Conservation (phyloP, 2,113 vertebrate genomes). For the Istiophorus platypterus region DNA sequence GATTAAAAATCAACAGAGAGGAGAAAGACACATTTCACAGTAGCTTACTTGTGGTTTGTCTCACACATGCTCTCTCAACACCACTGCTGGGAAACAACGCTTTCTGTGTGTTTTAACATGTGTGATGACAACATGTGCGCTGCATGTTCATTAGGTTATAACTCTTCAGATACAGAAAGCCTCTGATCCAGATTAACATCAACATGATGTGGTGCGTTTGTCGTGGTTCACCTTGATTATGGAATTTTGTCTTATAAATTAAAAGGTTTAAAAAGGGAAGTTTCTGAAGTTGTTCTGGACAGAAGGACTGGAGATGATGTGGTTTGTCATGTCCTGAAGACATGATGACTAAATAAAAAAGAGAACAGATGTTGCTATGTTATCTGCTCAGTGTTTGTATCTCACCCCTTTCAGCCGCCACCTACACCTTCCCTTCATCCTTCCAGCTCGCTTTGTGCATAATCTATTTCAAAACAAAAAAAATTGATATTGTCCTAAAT, state of each 20-base stretch:
- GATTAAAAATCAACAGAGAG: conserved; percentile 1
- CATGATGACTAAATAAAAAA: conserved; percentile 48
- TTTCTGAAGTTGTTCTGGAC: conserved; percentile 42
- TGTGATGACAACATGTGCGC: conserved; percentile 32
- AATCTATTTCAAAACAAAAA: conserved; percentile 76
- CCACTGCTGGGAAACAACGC: conserved; percentile 20
- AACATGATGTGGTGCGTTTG: not conserved
- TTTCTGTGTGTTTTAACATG: conserved; percentile 14
- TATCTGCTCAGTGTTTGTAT: conserved; percentile 62
- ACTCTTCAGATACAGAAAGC: not conserved
- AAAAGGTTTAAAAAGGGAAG: conserved; percentile 70
- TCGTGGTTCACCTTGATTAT: conserved; percentile 3
- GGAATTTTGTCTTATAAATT: conserved; percentile 16
- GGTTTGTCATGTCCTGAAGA: conserved; percentile 39
- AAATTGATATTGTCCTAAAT: conserved; percentile 67
- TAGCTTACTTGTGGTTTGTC: conserved; percentile 36
- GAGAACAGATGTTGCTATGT: conserved; percentile 48
- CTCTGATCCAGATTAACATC: conserved; percentile 6
- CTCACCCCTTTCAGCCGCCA: conserved; percentile 42
- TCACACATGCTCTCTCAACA: conserved; percentile 28
- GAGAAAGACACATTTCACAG: conserved; percentile 32
- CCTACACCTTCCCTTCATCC: conserved; percentile 26
- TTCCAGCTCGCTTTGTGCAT: conserved; percentile 69
- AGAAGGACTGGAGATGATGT: conserved; percentile 32
- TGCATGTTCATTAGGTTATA: conserved; percentile 26